Evolutionary conservation across 2,797 vertebrate species (phyloP).

Genomic region (Enteromius radiatus): DNA sequence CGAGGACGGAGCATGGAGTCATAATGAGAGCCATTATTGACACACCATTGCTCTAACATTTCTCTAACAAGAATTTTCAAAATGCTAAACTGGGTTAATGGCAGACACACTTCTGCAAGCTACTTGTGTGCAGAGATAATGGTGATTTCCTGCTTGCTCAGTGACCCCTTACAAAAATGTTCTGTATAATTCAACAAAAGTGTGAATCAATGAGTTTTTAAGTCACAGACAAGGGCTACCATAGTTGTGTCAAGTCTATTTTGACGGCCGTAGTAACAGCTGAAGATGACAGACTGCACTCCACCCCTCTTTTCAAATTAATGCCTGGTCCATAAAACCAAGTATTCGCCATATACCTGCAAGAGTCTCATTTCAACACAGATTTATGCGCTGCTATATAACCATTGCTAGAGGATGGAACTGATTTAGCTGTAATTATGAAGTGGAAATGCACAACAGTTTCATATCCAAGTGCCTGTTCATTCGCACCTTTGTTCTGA

Average conservation of each 20-base stretch:
- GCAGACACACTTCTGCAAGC: neutral
- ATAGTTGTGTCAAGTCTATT: constrained; percentile 11
- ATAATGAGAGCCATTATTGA: neutral
- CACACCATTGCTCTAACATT: neutral
- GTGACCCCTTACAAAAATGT: constrained; percentile 72
- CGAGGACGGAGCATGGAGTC: neutral
- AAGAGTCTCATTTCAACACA: constrained; percentile 22
- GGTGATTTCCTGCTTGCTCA: constrained; percentile 71
- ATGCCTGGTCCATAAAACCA: constrained; percentile 61
- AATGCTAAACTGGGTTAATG: neutral
- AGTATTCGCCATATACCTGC: constrained; percentile 49
- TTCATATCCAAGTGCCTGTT: constrained; percentile 41
- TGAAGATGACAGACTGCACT: constrained; percentile 70
- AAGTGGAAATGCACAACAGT: constrained; percentile 26
- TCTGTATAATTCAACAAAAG: constrained; percentile 80
- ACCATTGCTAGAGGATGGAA: neutral
- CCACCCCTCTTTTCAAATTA: constrained; percentile 59
- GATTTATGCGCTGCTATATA: constrained; percentile 21
- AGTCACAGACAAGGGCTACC: constrained; percentile 70
- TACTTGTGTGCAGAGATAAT: constrained; percentile 49
- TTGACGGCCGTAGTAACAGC: constrained; percentile 65
- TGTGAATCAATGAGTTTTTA: constrained; percentile 53
- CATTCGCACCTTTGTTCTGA: constrained; percentile 56
- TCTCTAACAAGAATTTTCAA: neutral
- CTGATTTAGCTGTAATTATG: neutral